These are phyloP conservation scores for Polypedilum vanderplanki DNA, from an alignment of 1,140 invertebrate genomes.

Conservation along the genomic window DNA sequence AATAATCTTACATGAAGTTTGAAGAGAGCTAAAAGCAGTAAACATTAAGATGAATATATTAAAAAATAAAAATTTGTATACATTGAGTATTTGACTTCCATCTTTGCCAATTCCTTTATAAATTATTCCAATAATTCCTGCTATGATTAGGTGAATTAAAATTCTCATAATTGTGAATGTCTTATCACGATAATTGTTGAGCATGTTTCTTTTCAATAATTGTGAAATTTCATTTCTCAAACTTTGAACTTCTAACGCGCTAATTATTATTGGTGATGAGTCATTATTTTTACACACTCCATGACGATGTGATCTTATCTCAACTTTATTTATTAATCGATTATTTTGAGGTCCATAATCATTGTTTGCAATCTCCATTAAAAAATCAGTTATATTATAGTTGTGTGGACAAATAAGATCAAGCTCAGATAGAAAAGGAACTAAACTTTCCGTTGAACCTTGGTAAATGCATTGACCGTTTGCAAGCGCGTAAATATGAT, in stretches of 20 bases:
- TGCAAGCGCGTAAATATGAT: conserved; percentile 84
- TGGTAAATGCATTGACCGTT: conserved; percentile 84
- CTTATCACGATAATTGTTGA: conserved; percentile 48
- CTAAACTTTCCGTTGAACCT: conserved; percentile 62
- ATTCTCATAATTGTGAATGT: conserved; percentile 63
- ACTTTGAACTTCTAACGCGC: conserved; percentile 50
- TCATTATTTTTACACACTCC: neutral
- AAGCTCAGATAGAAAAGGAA: conserved; percentile 73
- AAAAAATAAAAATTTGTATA: conserved; percentile 72
- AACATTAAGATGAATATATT: conserved; percentile 80
- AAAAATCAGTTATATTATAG: conserved; percentile 91
- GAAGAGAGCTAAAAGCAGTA: conserved; percentile 76
- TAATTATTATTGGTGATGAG: conserved; percentile 42
- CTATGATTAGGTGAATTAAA: conserved; percentile 66
- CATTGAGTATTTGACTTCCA: conserved; percentile 63
- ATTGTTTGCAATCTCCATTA: conserved; percentile 77
- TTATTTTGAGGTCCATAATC: conserved; percentile 64
- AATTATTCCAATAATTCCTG: conserved; percentile 67
- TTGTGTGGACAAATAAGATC: conserved; percentile 82
- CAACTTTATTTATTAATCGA: conserved; percentile 52
- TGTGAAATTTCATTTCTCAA: conserved; percentile 53
- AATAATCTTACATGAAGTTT: conserved; percentile 73
- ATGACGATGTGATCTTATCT: conserved; percentile 55
- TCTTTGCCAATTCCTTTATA: conserved; percentile 77
- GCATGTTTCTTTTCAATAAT: conserved; percentile 56